A percentile compares a stretch with the other conserved stretches of the same genome.
Conservation (phyloP, 2,888 invertebrate genomes). For the Oscheius sp. region DNA sequence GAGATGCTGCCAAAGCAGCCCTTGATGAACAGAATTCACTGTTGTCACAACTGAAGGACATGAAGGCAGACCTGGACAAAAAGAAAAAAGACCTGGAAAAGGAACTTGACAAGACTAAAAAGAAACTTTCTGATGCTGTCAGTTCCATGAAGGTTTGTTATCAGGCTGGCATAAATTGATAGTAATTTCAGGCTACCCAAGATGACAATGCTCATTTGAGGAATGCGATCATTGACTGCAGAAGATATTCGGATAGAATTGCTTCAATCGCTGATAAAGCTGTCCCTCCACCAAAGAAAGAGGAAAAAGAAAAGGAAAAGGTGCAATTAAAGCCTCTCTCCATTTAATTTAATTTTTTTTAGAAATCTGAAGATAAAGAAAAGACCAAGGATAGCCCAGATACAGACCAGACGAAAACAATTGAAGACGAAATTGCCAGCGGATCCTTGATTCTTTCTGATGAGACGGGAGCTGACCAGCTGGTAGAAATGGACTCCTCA, state of each 20-base stretch:
- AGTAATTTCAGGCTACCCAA: conserved; percentile 51
- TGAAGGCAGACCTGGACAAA: conserved; percentile 61
- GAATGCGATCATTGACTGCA: conserved; percentile 60
- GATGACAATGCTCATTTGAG: conserved; percentile 64
- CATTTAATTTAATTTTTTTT: background rate
- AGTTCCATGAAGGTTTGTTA: no score
- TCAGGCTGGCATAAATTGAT: conserved; percentile 2
- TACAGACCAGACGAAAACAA: conserved; percentile 13
- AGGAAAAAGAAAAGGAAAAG: conserved; percentile 44
- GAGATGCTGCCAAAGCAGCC: conserved; percentile 54
- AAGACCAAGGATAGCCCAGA: conserved; percentile 10
- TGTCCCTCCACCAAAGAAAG: conserved; percentile 51
- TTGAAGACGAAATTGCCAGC: conserved; percentile 24
- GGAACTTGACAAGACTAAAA: conserved; percentile 67
- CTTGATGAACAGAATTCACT: conserved; percentile 51
- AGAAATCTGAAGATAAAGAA: conserved; percentile 36
- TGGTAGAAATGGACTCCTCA: background rate
- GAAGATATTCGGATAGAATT: conserved; percentile 62
- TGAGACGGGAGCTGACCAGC: conserved; percentile 1
- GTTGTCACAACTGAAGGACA: conserved; percentile 55
- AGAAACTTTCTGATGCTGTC: conserved; percentile 65
- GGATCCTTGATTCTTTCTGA: conserved; percentile 14
- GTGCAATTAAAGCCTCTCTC: no score
- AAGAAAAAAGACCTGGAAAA: conserved; percentile 68
- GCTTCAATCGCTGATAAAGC: conserved; percentile 62